A percentile compares a stretch with the other conserved stretches of the same genome.
Evolutionary conservation across 2,113 vertebrate species (phyloP).

Genomic region (Plectropomus leopardus): DNA sequence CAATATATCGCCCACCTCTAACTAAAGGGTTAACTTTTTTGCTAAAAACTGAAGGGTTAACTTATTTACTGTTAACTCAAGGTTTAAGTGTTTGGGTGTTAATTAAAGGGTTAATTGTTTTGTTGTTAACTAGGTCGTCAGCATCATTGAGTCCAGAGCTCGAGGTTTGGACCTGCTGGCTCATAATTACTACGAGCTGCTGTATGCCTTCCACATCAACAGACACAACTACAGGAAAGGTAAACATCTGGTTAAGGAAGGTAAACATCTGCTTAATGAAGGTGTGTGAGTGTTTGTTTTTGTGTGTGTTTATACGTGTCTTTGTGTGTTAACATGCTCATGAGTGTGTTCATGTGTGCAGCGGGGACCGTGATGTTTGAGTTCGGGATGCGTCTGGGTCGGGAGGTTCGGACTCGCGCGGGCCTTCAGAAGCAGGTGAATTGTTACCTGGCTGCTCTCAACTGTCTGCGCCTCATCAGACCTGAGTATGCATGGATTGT

Average conservation of each 20-base stretch:
- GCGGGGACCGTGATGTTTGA: constrained; percentile 98
- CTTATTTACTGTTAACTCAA: too few relatives aligned
- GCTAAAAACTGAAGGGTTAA: too few relatives aligned
- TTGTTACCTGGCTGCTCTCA: constrained; percentile 93
- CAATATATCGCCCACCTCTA: too few relatives aligned
- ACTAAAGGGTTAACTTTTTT: too few relatives aligned
- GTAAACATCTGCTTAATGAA: too few relatives aligned
- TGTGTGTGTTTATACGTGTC: not conserved
- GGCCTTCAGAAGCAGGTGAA: constrained; percentile 96
- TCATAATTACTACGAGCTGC: constrained; percentile 97
- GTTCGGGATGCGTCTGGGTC: constrained; percentile 93
- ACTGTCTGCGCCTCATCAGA: constrained; percentile 93
- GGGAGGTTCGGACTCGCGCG: constrained; percentile 90
- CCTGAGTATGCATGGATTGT: constrained; percentile 98
- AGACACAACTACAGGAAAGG: constrained; percentile 98
- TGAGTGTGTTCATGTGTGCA: too few relatives aligned
- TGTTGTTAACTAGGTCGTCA: constrained; percentile 87
- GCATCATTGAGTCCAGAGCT: constrained; percentile 94
- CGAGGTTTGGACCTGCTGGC: constrained; percentile 93
- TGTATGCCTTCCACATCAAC: constrained; percentile 96
- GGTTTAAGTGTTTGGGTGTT: too few relatives aligned
- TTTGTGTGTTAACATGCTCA: too few relatives aligned
- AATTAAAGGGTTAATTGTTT: too few relatives aligned
- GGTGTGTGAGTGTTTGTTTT: not conserved
- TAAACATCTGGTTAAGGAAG: too few relatives aligned